phyloP scores from a whole-genome alignment of 92 coral and sea anemone species.

The Muricea muricata region DNA sequence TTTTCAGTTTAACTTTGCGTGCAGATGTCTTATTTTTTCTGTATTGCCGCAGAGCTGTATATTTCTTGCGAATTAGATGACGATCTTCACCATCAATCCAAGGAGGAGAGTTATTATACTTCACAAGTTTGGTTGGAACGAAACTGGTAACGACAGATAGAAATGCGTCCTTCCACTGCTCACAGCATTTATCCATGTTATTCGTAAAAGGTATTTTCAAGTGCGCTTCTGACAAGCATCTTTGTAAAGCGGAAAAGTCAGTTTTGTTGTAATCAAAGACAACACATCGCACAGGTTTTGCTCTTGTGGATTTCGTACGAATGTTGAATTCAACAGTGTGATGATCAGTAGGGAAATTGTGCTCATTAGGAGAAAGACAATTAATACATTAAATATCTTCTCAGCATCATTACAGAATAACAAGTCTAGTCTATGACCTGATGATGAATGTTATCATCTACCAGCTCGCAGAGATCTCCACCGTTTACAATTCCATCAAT shows the following conservation, averaged over 20 bases:
- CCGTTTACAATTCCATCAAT: background rate
- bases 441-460: background rate
- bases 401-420: constrained; percentile 4
- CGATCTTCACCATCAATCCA: constrained; percentile 20
- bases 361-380: background rate
- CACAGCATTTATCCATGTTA: too few species aligned
- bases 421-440: constrained; percentile 9
- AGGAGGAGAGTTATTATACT: background rate
- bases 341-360: background rate
- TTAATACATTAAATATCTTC: background rate
- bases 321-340: background rate
- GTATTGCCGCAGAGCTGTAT: background rate
- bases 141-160: too few species aligned
- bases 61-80: too few species aligned
- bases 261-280: too few species aligned
- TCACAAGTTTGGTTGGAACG: constrained; percentile 2
- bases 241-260: too few species aligned
- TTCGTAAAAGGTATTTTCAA: too few species aligned
- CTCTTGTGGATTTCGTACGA: too few species aligned
- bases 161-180: constrained; percentile 11
- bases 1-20: too few species aligned
- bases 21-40: background rate
- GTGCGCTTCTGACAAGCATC: too few species aligned
- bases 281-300: too few species aligned
- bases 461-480: background rate